These are phyloP conservation scores for Helarctos malayanus DNA, from an alignment of 2,797 vertebrate genomes.

Conservation along the genomic window DNA sequence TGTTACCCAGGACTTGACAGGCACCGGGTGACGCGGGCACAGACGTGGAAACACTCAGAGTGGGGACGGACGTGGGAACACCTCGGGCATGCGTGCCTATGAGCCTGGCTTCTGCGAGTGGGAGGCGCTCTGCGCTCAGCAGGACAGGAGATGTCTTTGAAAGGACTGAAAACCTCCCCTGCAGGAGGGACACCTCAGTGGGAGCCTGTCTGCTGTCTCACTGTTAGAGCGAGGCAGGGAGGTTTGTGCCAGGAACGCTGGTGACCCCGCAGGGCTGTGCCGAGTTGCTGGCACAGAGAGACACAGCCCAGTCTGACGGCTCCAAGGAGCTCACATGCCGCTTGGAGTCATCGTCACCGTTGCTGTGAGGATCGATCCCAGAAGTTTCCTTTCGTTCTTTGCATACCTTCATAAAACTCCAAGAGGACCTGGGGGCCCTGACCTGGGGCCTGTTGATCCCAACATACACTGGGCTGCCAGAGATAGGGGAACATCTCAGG, in stretches of 20 bases:
- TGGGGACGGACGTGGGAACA: background rate
- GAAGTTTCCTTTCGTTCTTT: background rate
- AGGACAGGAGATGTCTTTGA: background rate
- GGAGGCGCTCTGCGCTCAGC: background rate
- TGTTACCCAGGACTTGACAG: background rate
- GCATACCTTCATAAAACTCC: background rate
- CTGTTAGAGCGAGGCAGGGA: too few species aligned
- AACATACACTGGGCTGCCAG: background rate
- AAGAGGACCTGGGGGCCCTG: background rate
- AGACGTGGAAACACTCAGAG: background rate
- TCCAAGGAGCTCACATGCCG: background rate
- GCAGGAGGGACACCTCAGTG: background rate
- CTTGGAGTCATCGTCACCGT: accelerated
- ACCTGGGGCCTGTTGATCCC: background rate
- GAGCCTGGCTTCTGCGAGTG: too few species aligned
- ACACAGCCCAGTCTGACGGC: background rate
- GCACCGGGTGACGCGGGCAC: too few species aligned
- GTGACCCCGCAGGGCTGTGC: background rate
- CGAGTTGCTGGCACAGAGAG: background rate
- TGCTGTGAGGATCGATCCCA: background rate
- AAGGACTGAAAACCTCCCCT: background rate
- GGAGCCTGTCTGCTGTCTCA: background rate
- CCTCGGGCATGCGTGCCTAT: background rate
- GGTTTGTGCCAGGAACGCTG: background rate
- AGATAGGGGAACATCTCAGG: background rate